phyloP scores from a whole-genome alignment of 2,888 invertebrate species.

The Agrotis puta region DNA sequence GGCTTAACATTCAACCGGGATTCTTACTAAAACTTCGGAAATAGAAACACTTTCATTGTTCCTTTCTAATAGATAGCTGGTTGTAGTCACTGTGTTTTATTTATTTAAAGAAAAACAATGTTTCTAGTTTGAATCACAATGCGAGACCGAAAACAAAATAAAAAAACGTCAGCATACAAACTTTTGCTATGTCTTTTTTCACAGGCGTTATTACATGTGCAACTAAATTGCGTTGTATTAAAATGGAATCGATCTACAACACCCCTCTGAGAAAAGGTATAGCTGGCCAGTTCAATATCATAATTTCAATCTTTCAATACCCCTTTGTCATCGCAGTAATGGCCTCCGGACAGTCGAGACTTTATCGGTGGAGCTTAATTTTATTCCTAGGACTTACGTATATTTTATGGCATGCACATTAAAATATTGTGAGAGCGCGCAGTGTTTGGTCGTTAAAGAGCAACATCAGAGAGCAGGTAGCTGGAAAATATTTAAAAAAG shows the following conservation, averaged over 20 bases:
- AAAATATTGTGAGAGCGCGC: constrained; percentile 40
- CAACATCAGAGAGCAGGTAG: constrained; percentile 6
- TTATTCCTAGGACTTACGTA: constrained; percentile 47
- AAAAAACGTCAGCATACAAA: not conserved
- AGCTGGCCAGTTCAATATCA: constrained; percentile 47
- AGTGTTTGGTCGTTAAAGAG: constrained; percentile 21
- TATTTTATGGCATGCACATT: constrained; percentile 52
- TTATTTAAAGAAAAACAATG: not conserved
- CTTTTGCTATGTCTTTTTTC: not conserved
- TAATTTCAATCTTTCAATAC: constrained; percentile 54
- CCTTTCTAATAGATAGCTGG: constrained; percentile 57
- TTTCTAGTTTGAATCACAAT: not conserved
- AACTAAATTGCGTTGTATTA: too few species aligned
- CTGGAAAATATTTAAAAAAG: not conserved
- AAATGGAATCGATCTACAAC: constrained; percentile 1
- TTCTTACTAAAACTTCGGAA: constrained; percentile 79
- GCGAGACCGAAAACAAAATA: too few species aligned
- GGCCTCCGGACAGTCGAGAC: constrained; percentile 40
- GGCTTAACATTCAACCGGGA: constrained; percentile 82
- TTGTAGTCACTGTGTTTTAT: constrained; percentile 20
- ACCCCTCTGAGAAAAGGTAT: constrained; percentile 8
- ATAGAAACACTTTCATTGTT: constrained; percentile 78
- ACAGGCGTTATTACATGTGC: not conserved
- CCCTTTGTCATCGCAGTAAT: constrained; percentile 57
- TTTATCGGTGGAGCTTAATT: constrained; percentile 56